Evolutionary conservation across 2,888 invertebrate genomes (phyloP).

Genomic region (Falcaria lacertinaria): DNA sequence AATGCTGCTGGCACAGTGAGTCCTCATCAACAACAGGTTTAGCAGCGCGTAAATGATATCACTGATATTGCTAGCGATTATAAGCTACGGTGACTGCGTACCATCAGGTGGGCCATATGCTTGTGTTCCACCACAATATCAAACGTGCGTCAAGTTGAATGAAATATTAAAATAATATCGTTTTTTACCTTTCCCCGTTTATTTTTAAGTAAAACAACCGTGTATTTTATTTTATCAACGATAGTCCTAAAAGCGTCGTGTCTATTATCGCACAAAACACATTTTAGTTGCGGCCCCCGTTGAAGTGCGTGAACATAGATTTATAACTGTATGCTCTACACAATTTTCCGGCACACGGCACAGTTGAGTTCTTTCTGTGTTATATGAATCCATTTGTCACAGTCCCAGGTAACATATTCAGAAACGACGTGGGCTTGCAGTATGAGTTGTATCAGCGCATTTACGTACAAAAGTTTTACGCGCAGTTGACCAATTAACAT

Average conservation of each 20-base stretch:
- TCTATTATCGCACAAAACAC: constrained; percentile 20
- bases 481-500: no score
- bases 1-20: no score
- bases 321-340: constrained; percentile 14
- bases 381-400: background rate
- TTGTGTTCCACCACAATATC: no score
- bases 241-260: background rate
- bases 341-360: constrained; percentile 20
- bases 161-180: background rate
- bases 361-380: background rate
- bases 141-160: background rate
- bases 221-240: background rate
- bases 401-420: no score
- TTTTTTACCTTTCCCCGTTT: background rate
- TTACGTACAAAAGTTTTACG: no score
- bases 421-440: no score
- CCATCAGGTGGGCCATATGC: no score
- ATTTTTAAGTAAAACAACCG: background rate
- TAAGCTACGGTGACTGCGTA: no score
- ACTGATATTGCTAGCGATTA: no score
- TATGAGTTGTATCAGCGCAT: no score
- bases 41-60: no score
- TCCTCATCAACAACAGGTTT: no score
- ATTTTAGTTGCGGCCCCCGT: constrained; percentile 14
- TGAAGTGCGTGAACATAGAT: constrained; percentile 18